A percentile compares a stretch with the other conserved stretches of the same genome.
Evolutionary conservation across 2,797 vertebrate genomes (phyloP).

Genomic region (Acipenser ruthenus): DNA sequence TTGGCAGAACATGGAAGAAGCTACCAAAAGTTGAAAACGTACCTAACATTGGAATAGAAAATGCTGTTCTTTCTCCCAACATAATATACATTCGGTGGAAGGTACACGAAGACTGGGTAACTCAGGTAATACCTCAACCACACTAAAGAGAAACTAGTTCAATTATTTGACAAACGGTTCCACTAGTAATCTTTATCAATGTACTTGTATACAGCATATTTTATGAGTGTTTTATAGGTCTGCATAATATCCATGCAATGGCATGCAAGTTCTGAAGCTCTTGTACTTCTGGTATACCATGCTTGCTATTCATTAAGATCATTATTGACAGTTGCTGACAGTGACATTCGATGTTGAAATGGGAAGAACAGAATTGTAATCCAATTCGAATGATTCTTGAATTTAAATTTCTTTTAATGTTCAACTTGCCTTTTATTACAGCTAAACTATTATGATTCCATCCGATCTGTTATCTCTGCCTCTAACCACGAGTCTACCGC

Average conservation of each 20-base stretch:
- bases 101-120: slow-evolving; percentile 62
- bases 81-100: slow-evolving; percentile 63
- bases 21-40: slow-evolving; percentile 57
- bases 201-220: too few relatives aligned
- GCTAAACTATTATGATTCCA: slow-evolving; percentile 60
- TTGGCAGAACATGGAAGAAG: slow-evolving; percentile 67
- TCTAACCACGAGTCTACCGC: slow-evolving; percentile 56
- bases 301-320: too few relatives aligned
- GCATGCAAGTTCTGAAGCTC: too few relatives aligned
- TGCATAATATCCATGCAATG: too few relatives aligned
- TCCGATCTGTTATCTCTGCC: slow-evolving; percentile 57
- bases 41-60: slow-evolving; percentile 54
- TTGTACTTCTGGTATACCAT: too few relatives aligned
- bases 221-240: too few relatives aligned
- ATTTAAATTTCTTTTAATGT: not conserved
- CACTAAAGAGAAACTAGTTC: too few relatives aligned
- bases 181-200: too few relatives aligned
- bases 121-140: slow-evolving; percentile 35
- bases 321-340: too few relatives aligned
- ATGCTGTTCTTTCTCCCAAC: slow-evolving; percentile 43
- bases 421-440: slow-evolving; percentile 32
- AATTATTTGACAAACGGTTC: too few relatives aligned
- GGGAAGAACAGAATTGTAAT: not conserved
- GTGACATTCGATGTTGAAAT: not conserved
- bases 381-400: not conserved